Base-by-base conservation (phyloP, 2,888 invertebrate genomes). In the Nomada hirtipes region DNA sequence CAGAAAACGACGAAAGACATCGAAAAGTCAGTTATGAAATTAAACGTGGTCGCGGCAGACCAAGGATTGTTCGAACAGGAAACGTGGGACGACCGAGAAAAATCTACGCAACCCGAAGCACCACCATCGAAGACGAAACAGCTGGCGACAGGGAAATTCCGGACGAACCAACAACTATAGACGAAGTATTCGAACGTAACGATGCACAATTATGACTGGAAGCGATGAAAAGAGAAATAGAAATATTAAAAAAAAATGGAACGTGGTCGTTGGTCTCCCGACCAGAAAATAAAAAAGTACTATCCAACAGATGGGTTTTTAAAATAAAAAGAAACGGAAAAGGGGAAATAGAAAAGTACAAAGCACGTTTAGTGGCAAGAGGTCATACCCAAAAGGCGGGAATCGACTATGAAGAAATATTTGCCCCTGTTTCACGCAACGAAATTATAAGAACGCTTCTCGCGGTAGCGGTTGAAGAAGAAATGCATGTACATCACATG, bases 331-430 rank as follows among this genome's bases (percentile, higher is more conserved):
- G 9, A 7, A 10, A n/a, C 7, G 4, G 15, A 9, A 60, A 42
- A 36, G 60, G n/a, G n/a, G 36, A 63, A 63, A 63, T 63, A 63
- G 64, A 80, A 4, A 85, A 81, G 53, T 84, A 79, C 15, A 88
- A 87, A 53, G 88, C 88, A 15, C 83, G 86, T 42, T 57, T 90
- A 1, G 89, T 89, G 1, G 89, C 88, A 0, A 57, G 87, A 4
- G 88, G 86, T 2, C 61, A 85, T 57, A 67, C 57, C 10, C 87
- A 89, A 61, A 26, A 52, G 61, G 20, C 64, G 3, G 85, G 29
- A 29, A 29, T 29, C 7, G 29, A 29, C 29, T 29, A 29, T 29
- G 29, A 29, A 29, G 29, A 29, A 29, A 29, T 29, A 29, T 29
- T 29, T 29, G 29, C 29, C 7, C 29, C 29, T 29, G 29, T 29